phyloP scores from a whole-genome alignment of 2,113 vertebrate genomes.

The Clarias magur region DNA sequence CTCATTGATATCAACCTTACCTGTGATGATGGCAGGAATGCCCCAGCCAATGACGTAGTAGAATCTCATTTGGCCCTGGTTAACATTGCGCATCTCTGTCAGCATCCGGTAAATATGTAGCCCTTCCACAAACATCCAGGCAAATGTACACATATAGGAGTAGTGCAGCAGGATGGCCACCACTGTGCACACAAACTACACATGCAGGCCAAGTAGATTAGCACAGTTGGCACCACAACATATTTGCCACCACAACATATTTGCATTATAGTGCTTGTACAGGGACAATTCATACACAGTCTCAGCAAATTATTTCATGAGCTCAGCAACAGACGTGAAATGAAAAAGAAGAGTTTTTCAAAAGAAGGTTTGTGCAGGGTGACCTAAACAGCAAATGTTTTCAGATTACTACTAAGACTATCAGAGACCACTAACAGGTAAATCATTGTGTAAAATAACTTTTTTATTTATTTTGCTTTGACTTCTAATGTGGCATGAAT shows the following conservation, averaged over 20 bases:
- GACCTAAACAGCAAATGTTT: background rate
- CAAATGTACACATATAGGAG: constrained; percentile 82
- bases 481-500: background rate
- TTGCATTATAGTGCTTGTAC: background rate
- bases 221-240: background rate
- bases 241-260: background rate
- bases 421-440: background rate
- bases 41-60: constrained; percentile 87
- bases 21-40: constrained; percentile 83
- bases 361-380: background rate
- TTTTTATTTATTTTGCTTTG: background rate
- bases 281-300: background rate
- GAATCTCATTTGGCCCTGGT: constrained; percentile 83
- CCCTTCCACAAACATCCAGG: constrained; percentile 86
- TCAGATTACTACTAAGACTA: background rate
- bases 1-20: constrained; percentile 59
- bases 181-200: constrained; percentile 82
- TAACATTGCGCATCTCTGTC: constrained; percentile 84
- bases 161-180: constrained; percentile 85
- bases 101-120: constrained; percentile 87
- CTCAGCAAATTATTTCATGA: background rate
- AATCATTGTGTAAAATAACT: background rate
- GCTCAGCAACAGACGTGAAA: background rate
- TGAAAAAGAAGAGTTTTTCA: background rate
- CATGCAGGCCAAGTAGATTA: constrained; percentile 16